Conservation (phyloP, 2,797 vertebrate species). For the Ctenopoma multispine region DNA sequence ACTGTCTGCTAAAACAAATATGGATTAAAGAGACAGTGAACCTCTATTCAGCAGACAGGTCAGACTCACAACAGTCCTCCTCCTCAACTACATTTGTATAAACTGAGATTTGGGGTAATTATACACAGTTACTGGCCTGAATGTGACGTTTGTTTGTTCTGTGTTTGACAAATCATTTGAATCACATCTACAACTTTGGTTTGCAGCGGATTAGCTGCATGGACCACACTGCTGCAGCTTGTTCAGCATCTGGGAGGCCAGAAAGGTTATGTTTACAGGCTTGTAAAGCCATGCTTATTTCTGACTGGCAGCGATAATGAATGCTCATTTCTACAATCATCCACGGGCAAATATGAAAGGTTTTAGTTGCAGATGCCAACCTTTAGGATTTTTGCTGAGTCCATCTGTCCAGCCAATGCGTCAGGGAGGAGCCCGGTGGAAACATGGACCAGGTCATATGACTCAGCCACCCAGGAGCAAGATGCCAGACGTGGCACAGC, state of each 20-base stretch:
- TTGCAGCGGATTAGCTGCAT: conserved; percentile 46
- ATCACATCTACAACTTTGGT: background rate
- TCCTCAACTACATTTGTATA: conserved; percentile 7
- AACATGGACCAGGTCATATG: conserved; percentile 58
- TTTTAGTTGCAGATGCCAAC: conserved; percentile 47
- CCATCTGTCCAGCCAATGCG: conserved; percentile 54
- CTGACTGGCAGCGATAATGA: conserved; percentile 52
- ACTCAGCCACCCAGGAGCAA: conserved; percentile 57
- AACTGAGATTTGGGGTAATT: conserved; percentile 8
- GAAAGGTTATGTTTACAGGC: conserved; percentile 53
- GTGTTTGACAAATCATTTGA: conserved; percentile 11
- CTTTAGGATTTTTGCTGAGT: conserved; percentile 39
- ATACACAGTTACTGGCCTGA: background rate
- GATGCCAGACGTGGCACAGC: conserved; percentile 60
- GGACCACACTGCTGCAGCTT: conserved; percentile 10
- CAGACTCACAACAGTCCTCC: conserved; percentile 22
- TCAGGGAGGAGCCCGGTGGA: conserved; percentile 47
- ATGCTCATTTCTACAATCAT: conserved; percentile 44
- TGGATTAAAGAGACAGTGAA: conserved; percentile 42
- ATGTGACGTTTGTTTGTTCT: conserved; percentile 5
- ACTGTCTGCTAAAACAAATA: conserved; percentile 40
- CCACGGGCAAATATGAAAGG: conserved; percentile 39
- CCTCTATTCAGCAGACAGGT: conserved; percentile 10
- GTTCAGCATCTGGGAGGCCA: conserved; percentile 55
- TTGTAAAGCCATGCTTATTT: conserved; percentile 44